Evolutionary conservation across 2,888 invertebrate genomes (phyloP).

Genomic region (Xestoiulus laeticollis): DNA sequence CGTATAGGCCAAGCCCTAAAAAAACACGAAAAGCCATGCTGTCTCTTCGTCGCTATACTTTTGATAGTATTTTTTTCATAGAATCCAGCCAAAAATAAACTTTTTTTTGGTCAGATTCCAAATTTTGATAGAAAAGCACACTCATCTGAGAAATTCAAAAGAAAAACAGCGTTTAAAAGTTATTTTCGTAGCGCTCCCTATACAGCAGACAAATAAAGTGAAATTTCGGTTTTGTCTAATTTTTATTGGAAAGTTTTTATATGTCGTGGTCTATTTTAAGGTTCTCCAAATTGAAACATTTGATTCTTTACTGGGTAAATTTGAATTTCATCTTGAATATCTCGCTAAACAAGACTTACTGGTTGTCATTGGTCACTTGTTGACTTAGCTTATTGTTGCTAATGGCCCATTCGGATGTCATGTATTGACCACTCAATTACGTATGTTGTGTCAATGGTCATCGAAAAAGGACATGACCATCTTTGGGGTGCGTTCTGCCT

Average conservation of each 20-base stretch:
- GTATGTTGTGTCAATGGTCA: neutral
- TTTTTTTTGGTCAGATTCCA: conserved; percentile 18
- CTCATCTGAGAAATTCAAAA: neutral
- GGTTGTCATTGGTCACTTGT: too few relatives aligned
- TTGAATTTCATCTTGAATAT: too few relatives aligned
- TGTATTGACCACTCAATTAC: too few relatives aligned
- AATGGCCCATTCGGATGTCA: too few relatives aligned
- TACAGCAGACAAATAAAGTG: neutral
- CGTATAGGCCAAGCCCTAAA: neutral
- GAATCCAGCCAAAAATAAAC: conserved; percentile 23
- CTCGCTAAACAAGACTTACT: too few relatives aligned
- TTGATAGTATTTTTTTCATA: neutral
- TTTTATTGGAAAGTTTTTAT: neutral
- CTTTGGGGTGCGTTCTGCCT: too few relatives aligned
- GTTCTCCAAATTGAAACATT: neutral
- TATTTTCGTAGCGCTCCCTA: neutral
- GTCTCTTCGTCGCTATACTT: neutral
- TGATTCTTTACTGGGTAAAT: neutral
- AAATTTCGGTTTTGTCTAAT: neutral
- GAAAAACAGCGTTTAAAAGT: conserved; percentile 5
- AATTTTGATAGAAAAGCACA: neutral
- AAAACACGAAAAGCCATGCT: neutral
- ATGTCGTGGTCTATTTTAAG: too few relatives aligned
- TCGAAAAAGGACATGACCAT: neutral
- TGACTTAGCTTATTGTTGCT: too few relatives aligned